Evolutionary conservation across 2,888 invertebrate genomes (phyloP).

Genomic region (Xestia xanthographa): DNA sequence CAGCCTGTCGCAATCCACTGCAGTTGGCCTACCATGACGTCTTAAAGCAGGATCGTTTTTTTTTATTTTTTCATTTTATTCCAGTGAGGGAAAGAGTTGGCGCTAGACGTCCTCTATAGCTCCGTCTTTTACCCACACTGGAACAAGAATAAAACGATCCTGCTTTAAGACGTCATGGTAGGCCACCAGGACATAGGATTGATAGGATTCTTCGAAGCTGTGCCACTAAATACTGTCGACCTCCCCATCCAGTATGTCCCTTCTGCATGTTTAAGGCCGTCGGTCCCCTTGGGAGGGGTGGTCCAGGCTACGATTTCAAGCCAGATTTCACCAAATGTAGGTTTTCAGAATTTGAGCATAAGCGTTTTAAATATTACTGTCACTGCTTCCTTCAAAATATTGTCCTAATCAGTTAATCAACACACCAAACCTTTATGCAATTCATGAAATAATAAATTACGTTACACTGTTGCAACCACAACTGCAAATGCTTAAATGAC

Average conservation of each 20-base stretch:
- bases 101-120: too few relatives aligned
- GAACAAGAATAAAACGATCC: too few relatives aligned
- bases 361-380: background rate
- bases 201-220: background rate
- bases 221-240: background rate
- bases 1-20: background rate
- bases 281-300: background rate
- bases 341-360: background rate
- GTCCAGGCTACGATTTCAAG: background rate
- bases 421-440: background rate
- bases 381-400: background rate
- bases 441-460: constrained; percentile 26
- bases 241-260: background rate
- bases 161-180: too few relatives aligned
- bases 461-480: background rate
- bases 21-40: too few relatives aligned
- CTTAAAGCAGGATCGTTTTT: too few relatives aligned
- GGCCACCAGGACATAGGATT: background rate
- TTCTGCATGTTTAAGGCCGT: background rate
- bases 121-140: too few relatives aligned
- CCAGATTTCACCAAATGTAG: background rate
- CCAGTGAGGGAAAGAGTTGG: too few relatives aligned
- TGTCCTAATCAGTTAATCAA: background rate
- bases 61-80: too few relatives aligned
- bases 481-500: constrained; percentile 23